Conservation (phyloP, 2,113 vertebrate species). For the Scalopus aquaticus region DNA sequence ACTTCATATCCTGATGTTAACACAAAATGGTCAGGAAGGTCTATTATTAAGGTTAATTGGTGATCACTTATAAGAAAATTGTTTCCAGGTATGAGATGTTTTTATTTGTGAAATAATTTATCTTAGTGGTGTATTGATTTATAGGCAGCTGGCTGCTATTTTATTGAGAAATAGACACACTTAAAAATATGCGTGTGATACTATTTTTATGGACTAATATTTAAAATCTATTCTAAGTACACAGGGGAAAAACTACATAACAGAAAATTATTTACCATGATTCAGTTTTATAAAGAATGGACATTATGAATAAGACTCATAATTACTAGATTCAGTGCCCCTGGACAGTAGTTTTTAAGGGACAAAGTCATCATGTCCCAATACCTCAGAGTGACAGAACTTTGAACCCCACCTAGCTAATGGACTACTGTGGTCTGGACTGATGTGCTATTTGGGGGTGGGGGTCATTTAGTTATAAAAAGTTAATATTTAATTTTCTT, state of each 20-base stretch:
- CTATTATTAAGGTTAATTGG: not conserved
- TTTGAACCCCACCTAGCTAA: not conserved
- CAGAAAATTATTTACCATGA: not conserved
- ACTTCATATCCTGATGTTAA: not conserved
- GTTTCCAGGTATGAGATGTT: not conserved
- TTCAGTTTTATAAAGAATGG: not conserved
- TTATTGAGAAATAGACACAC: not conserved
- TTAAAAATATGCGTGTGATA: not conserved
- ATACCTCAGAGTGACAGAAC: not conserved
- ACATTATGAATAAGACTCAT: not conserved
- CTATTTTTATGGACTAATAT: not conserved
- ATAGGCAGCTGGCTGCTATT: not conserved
- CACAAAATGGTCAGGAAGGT: not conserved
- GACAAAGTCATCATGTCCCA: not conserved
- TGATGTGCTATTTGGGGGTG: not conserved
- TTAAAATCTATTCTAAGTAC: not conserved
- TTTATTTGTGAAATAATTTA: not conserved
- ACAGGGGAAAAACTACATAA: not conserved
- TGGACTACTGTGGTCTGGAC: not conserved
- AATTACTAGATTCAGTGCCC: not conserved
- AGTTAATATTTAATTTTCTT: not conserved
- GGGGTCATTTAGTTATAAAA: not conserved
- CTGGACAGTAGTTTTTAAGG: not conserved
- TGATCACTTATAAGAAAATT: slow-evolving; percentile 18
- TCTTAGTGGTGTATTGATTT: not conserved